Conservation (phyloP, 2,797 vertebrate genomes). For the Helarctos malayanus region DNA sequence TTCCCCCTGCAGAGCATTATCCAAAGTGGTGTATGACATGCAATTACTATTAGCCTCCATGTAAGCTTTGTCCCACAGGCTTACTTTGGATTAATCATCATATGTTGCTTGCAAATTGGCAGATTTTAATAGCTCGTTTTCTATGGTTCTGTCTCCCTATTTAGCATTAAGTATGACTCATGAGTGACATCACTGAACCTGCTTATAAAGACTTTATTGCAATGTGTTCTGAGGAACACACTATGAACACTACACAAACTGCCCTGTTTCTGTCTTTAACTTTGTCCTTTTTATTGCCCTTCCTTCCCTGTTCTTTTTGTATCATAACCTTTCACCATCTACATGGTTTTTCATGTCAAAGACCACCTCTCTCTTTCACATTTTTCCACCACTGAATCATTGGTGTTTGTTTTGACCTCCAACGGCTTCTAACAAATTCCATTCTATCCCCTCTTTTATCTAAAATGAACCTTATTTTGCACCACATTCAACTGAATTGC, state of each 20-base stretch:
- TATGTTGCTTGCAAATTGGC: background rate
- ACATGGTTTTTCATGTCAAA: conserved; percentile 58
- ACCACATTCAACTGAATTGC: conserved; percentile 67
- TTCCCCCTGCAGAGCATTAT: background rate
- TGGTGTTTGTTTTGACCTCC: conserved; percentile 58
- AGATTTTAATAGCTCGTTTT: conserved; percentile 63
- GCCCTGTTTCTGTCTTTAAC: conserved; percentile 61
- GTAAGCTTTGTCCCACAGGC: background rate
- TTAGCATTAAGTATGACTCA: conserved; percentile 65
- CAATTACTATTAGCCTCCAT: background rate
- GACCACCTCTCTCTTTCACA: background rate
- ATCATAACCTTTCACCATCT: conserved; percentile 44
- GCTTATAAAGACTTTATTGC: conserved; percentile 43
- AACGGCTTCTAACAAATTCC: conserved; percentile 63
- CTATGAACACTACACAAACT: conserved; percentile 33
- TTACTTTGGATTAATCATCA: background rate
- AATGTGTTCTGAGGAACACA: conserved; percentile 5
- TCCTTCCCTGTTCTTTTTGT: conserved; percentile 40
- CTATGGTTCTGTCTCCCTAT: background rate
- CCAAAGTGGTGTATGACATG: background rate
- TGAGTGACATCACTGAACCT: conserved; percentile 63
- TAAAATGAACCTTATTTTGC: conserved; percentile 68
- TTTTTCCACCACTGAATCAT: conserved; percentile 52
- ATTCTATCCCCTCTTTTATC: conserved; percentile 50
- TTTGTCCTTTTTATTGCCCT: conserved; percentile 61